Evolutionary conservation across 2,113 vertebrate species (phyloP), one percentile per base, ranked within the genome.

Genomic region (Hyaena hyaena): DNA sequence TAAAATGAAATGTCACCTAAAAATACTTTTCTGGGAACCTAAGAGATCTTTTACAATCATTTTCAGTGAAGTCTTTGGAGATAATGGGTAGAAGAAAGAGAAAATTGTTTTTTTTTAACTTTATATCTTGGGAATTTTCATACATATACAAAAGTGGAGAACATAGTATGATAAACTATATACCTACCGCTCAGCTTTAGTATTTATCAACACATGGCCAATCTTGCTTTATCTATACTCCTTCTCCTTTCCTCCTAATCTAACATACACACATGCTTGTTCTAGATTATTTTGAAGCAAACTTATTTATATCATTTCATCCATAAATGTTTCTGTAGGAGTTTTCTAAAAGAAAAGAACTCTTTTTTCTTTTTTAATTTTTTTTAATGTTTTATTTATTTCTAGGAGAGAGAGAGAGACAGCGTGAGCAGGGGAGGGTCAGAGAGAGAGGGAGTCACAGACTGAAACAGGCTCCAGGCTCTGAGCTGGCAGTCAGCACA

Each of bases 261-360:
- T 15, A 12, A 73, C 48, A 84, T 9, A 24, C 4, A 39, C 31
- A 90, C 43, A 89, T 35, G 88, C 4, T 39, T 23, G 2, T 58
- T 86, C 28, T 93, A 23, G 35, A 69, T 85, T 93, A 96, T 85
- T 92, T 17, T 86, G 81, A 95, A 86, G 86, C 23, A 90, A 95
- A 95, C 6, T 6, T 14, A 50, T 68, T 95, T 58, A 77, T 35
- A 90, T 71, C 26, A 39, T 58, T 69, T 95, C 31, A 96, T 45
- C 50, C 28, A 33, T 89, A 93, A 88, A 81, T 39, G 92, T 15
- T 77, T 94, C 16, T 82, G 17, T 17, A 73, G 81, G 12, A 82
- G 16, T 79, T 96, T 81, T 81, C 33, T 94, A 90, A 90, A 76
- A 86, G 2, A 48, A 48, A 45, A 50, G 35, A 35, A 35, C 35